Base-by-base conservation (phyloP, 2,113 vertebrate genomes). In the Malurus cyaneus region DNA sequence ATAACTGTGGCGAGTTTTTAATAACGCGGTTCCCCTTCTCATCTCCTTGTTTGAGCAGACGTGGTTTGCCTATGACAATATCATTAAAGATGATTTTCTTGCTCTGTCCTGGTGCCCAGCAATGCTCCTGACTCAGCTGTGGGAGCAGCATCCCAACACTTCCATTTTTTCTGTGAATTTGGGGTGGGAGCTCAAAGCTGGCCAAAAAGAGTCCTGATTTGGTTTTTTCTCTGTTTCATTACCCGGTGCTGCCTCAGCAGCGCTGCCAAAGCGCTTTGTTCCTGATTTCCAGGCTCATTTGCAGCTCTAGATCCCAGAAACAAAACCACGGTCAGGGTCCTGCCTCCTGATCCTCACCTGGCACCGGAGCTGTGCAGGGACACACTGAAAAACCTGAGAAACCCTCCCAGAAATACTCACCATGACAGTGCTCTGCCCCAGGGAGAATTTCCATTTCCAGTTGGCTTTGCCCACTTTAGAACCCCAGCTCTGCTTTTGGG, bases 1-100 rank as follows among this genome's bases (percentile, higher is more conserved):
- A 88, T 83, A 95, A 61, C 73, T 78, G 60, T 36, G n/a, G 79
- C 11, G 31, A 56, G 71, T 70, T 61, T 88, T 96, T 92, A 87
- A 88, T 88, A 67, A 54, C 32, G 1, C 6, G 5, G 59, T 42
- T 77, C 17, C 60, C 32, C 14, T 34, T 36, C 76, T 54, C 23
- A 2, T 19, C 82, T 16, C 57, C 11, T 13, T 73, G 46, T 47
- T 67, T 24, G 44, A 14, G 16, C 57, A 74, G 47, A 69, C 0
- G 1, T 56, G 73, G 28, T 56, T 77, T 74, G 12, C 31, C 47
- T 57, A 34, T 6, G 6, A 41, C 41, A 54, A 8, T 61, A 44
- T 11, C 21, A 21, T 49, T 60, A 69, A 32, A 25, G 25, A 1
- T 11, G 20, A 1, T 9, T 44, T 14, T 31, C 21, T 47, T 28